These are phyloP conservation scores for Hetaerina titia DNA, from an alignment of 2,888 invertebrate genomes.

Conservation along the genomic window DNA sequence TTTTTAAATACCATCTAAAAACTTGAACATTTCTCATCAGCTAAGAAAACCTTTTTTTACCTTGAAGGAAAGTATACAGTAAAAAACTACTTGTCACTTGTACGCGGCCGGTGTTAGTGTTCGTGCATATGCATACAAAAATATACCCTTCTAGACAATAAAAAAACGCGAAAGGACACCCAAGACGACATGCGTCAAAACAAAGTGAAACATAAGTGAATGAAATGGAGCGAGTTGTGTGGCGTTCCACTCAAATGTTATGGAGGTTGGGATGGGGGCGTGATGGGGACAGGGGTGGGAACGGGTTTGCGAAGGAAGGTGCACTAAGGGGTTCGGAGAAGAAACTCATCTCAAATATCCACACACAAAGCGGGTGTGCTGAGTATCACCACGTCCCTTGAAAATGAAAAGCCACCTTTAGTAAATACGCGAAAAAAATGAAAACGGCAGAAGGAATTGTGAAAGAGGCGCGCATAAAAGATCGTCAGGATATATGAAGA, in stretches of 20 bases:
- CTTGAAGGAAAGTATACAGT: no score
- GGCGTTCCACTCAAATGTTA: background rate
- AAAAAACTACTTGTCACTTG: no score
- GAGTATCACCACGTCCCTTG: slow-evolving; percentile 16
- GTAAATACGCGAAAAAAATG: background rate
- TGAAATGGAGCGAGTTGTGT: background rate
- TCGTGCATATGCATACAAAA: background rate
- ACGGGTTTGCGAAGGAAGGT: background rate
- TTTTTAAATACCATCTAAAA: no score
- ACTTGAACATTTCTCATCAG: no score
- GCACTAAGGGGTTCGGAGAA: background rate
- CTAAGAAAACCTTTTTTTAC: no score
- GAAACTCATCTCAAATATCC: background rate
- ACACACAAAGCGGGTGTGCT: background rate
- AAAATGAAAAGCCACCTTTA: slow-evolving; percentile 47
- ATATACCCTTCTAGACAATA: background rate
- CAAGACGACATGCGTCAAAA: background rate
- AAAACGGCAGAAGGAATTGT: background rate
- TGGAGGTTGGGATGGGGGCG: background rate
- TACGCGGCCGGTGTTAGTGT: no score
- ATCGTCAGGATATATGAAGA: background rate
- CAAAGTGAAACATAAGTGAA: background rate
- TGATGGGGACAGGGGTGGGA: background rate
- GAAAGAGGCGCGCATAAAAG: background rate
- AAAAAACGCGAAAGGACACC: background rate